phyloP scores from a whole-genome alignment of 2,797 vertebrate genomes.

The Rhyacichthys aspro region DNA sequence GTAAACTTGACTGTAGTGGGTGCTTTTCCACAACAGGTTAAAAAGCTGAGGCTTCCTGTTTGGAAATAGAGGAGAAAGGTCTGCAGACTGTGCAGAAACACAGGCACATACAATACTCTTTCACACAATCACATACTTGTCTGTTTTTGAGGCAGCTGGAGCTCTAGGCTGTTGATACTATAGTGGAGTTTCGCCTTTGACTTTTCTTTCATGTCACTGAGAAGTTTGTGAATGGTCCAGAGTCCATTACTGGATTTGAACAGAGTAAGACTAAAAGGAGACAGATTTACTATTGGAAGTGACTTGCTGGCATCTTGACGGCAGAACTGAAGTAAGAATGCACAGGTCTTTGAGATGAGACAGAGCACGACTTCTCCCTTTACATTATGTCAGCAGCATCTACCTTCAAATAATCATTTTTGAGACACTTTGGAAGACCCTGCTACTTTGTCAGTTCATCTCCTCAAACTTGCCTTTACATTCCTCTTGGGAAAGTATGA shows the following conservation, averaged over 20 bases:
- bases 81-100: too few relatives aligned
- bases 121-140: slow-evolving; percentile 24
- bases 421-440: slow-evolving; percentile 54
- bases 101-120: slow-evolving; percentile 74
- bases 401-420: slow-evolving; percentile 26
- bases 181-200: slow-evolving; percentile 22
- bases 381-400: slow-evolving; percentile 22
- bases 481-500: slow-evolving; percentile 51
- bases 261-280: slow-evolving; percentile 7
- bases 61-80: slow-evolving; percentile 76
- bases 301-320: slow-evolving; percentile 28
- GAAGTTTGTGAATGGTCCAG: slow-evolving; percentile 40
- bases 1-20: slow-evolving; percentile 64
- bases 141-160: slow-evolving; percentile 55
- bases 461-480: slow-evolving; percentile 57
- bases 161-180: slow-evolving; percentile 37
- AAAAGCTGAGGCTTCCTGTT: slow-evolving; percentile 21
- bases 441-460: slow-evolving; percentile 27
- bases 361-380: slow-evolving; percentile 22
- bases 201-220: slow-evolving; percentile 29
- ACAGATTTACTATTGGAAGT: slow-evolving; percentile 18
- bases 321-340: slow-evolving; percentile 31
- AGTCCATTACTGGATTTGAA: slow-evolving; percentile 27
- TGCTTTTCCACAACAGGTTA: slow-evolving; percentile 31
- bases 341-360: slow-evolving; percentile 18